Evolutionary conservation across 2,113 vertebrate species (phyloP), one percentile per base, ranked within the genome.

Genomic region (Cheilinus undulatus): DNA sequence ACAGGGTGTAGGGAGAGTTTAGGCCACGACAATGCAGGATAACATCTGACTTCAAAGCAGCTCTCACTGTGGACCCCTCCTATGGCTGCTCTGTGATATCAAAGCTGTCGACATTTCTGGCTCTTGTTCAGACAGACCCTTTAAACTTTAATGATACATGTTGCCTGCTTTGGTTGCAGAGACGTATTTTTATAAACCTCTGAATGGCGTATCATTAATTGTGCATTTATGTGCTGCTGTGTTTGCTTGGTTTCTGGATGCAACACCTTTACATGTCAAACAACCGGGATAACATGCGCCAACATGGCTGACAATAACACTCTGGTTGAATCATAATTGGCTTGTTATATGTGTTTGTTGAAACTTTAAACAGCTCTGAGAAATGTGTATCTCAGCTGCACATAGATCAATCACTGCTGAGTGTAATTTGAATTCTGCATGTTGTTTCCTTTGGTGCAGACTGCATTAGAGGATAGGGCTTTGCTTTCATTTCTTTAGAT

Each of bases 131-230:
- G 69, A 52, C 78, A 59, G 45, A 69, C 13, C 23, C 34, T 80
- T 86, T 74, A 82, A 83, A 78, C 20, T 69, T 70, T 69, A 73
- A 77, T 71, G 59, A 69, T 52, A 46, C 61, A 58, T 34, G 66
- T 75, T 64, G 45, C 54, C 50, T 30, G 54, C 56, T 79, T 73
- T 62, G 42, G 22, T 69, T 70, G 68, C 48, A 34, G 19, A 20
- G 14, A 23, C 42, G 38, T 53, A 19, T 46, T 76, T 46, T 26
- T 3, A 3, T 12, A 66, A n/a, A 30, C 26, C 20, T 19, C 24
- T 19, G 28, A 48, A 0, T 67, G 70, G 73, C 50, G 28, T 38
- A 10, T 27, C 32, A 66, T 63, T 63, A 54, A 69, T 63, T 52
- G 34, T 76, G 59, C 32, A 76, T 43, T 54, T 8, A n/a, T 27